Base-by-base conservation (phyloP, 2,888 invertebrate genomes). In the Pomacea canaliculata region DNA sequence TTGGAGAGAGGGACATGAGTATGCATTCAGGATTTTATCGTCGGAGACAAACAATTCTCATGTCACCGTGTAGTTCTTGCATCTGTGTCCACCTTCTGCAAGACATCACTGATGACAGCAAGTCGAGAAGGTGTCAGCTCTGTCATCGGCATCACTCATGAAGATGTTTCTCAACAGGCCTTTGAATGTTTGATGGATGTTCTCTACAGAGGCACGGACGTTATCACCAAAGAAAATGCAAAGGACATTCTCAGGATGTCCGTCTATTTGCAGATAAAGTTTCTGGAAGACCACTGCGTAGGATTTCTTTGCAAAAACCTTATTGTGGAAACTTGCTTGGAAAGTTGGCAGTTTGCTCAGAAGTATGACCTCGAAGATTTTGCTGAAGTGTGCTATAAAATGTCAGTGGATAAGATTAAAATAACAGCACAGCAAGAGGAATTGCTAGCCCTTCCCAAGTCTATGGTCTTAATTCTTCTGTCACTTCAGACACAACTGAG, bases 61-160 rank as follows among this genome's bases (percentile, higher is more conserved):
- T 71, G 71, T 48, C 63, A 71, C 37, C 46, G 62, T 48, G 62
- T 71, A 0, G 71, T 71, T 7, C 63, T 71, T 37, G 75, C 75
- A 18, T 71, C 78, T 56, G 65, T 78, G 59, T 76, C 75, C 27
- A 69, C 65, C n/a, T 78, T 71, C 49, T 78, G 75, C 76, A 71
- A 69, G 49, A 48, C 78, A n/a, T 46, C 74, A 59, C 9, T 72
- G 62, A 48, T 68, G 51, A 70, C 75, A n/a, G 71, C 71, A 5
- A 62, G 71, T 60, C 46, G 9, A 1, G 71, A 71, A 48, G 63
- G 48, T n/a, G 12, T 18, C 23, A 27, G 19, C 10, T 27, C 59
- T 13, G 18, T 23, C 19, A 60, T 70, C n/a, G 60, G 1, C 59
- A 63, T 71, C 13, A 49, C 60, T 19, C 71, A 71, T 63, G 71